Percentiles rank a stretch among this genome's conserved stretches.
phyloP scores from a whole-genome alignment of 2,797 vertebrate genomes.

The Pteropus rufus region DNA sequence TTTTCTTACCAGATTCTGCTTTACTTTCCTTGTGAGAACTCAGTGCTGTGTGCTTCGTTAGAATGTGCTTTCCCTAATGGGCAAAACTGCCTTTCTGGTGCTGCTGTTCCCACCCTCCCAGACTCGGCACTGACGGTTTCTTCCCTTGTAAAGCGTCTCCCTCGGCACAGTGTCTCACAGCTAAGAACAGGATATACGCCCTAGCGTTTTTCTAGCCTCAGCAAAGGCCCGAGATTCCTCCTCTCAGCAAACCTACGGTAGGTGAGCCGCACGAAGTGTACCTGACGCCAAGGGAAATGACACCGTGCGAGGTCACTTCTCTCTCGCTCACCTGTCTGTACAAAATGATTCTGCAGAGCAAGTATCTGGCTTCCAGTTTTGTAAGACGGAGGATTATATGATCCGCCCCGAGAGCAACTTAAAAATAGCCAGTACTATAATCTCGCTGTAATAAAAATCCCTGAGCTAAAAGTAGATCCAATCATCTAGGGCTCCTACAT shows the following conservation, averaged over 20 bases:
- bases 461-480: background rate
- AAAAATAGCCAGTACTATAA: constrained; percentile 34
- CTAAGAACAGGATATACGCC: accelerated
- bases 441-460: constrained; percentile 21
- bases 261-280: too few relatives aligned
- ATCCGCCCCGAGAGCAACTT: background rate
- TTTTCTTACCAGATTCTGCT: background rate
- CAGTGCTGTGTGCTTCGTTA: background rate
- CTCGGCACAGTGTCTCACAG: background rate
- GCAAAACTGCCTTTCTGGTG: background rate
- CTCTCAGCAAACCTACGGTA: background rate
- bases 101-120: background rate
- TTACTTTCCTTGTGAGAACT: background rate
- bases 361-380: background rate
- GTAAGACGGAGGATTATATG: background rate
- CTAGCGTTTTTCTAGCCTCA: background rate
- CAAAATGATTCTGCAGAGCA: background rate
- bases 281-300: background rate
- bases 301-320: background rate
- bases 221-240: background rate
- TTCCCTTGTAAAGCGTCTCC: background rate
- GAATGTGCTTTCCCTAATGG: background rate
- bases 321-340: background rate
- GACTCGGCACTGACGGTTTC: background rate
- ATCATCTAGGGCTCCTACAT: background rate